Percentiles rank a stretch among this genome's conserved stretches.
These are phyloP conservation scores for Tylochromis polylepis DNA, from an alignment of 2,113 vertebrate genomes.

Conservation along the genomic window DNA sequence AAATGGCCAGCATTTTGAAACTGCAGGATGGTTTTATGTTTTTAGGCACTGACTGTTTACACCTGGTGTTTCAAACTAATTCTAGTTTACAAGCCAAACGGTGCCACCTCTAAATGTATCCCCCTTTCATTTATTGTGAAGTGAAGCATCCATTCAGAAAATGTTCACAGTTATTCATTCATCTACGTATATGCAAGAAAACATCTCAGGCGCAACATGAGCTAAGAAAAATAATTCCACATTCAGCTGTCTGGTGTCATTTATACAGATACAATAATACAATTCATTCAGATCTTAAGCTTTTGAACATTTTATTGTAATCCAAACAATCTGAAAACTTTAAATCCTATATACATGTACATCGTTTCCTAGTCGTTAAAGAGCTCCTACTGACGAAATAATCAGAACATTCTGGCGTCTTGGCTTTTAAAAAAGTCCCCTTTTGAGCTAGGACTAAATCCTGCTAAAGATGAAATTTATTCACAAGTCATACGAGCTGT, in stretches of 20 bases:
- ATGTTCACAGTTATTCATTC: neutral
- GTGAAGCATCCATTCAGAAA: accelerated
- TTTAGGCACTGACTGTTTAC: neutral
- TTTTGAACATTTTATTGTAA: no score
- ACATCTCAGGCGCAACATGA: no score
- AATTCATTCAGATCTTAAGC: no score
- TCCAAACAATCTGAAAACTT: no score
- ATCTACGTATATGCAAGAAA: neutral
- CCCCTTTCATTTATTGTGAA: neutral
- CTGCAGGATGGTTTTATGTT: neutral
- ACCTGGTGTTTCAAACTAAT: neutral
- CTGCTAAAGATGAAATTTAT: neutral
- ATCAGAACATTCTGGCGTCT: neutral
- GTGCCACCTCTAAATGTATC: neutral
- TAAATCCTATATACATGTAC: no score
- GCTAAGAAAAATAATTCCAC: no score
- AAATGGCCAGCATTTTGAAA: accelerated
- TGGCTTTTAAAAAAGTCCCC: neutral
- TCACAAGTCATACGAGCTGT: neutral
- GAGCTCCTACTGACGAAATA: accelerated
- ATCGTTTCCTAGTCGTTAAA: no score
- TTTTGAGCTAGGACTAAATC: neutral
- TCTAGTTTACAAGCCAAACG: neutral
- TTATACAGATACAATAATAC: no score
- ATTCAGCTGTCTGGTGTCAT: no score